Evolutionary conservation across 2,113 vertebrate genomes (phyloP).

Genomic region (Oncorhynchus mykiss): DNA sequence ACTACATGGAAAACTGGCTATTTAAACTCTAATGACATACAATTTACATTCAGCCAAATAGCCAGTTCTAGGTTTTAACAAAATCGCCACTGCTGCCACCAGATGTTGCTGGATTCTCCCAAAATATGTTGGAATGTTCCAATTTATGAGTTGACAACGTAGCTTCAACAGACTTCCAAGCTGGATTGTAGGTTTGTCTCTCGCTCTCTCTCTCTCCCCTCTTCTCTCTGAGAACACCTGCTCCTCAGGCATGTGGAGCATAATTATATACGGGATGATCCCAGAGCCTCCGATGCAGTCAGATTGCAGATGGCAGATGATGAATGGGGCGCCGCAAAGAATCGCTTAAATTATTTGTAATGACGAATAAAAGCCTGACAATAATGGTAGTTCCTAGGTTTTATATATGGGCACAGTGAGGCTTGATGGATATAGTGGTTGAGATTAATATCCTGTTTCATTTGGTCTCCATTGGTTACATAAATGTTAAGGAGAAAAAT

Average conservation of each 20-base stretch:
- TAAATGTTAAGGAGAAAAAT: neutral
- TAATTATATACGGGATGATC: constrained; percentile 70
- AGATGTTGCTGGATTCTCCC: constrained; percentile 64
- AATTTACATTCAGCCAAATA: constrained; percentile 52
- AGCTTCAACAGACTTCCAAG: constrained; percentile 38
- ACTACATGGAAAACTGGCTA: constrained; percentile 41
- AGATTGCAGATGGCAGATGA: constrained; percentile 59
- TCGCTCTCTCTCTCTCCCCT: neutral
- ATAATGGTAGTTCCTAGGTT: neutral
- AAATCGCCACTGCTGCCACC: constrained; percentile 44
- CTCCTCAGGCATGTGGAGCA: constrained; percentile 34
- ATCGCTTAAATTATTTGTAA: constrained; percentile 15
- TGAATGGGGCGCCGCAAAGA: constrained; percentile 42
- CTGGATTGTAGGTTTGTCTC: constrained; percentile 71
- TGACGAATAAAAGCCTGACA: constrained; percentile 14
- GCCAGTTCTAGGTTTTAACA: constrained; percentile 37
- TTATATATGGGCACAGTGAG: constrained; percentile 1
- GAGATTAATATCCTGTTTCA: neutral
- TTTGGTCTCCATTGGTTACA: neutral
- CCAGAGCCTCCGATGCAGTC: constrained; percentile 43
- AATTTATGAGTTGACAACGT: constrained; percentile 62
- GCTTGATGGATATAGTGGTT: neutral
- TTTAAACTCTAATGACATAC: constrained; percentile 63
- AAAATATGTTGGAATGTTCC: constrained; percentile 47
- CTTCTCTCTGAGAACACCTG: constrained; percentile 67